Evolutionary conservation across 1,140 invertebrate genomes (phyloP).

Genomic region (Micrasema minimum): DNA sequence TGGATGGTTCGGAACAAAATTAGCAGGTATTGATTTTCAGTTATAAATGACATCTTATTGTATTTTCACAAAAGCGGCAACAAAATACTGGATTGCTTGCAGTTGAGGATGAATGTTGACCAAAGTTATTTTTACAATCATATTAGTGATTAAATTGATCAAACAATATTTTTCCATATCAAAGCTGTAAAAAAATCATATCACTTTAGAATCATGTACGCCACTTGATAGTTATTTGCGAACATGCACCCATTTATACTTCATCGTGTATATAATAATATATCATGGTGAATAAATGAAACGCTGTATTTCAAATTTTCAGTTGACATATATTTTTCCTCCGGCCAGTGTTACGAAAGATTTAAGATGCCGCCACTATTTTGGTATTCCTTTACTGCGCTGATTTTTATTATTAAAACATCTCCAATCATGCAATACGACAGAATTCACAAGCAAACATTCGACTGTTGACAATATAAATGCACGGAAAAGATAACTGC

Average conservation of each 20-base stretch:
- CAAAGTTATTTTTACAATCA: slow-evolving; percentile 35
- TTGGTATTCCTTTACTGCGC: too few relatives aligned
- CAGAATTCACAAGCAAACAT: slow-evolving; percentile 18
- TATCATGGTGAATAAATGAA: neutral
- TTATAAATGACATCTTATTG: slow-evolving; percentile 27
- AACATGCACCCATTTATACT: slow-evolving; percentile 28
- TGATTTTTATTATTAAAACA: too few relatives aligned
- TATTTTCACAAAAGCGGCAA: slow-evolving; percentile 36
- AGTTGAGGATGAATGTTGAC: slow-evolving; percentile 52
- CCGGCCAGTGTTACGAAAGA: too few relatives aligned
- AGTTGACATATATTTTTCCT: too few relatives aligned
- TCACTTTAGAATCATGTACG: slow-evolving; percentile 4
- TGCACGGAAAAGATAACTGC: neutral
- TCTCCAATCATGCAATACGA: slow-evolving; percentile 35
- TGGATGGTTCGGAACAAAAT: slow-evolving; percentile 4
- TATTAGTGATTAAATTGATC: neutral
- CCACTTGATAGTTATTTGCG: slow-evolving; percentile 14
- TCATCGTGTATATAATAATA: neutral
- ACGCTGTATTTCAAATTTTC: too few relatives aligned
- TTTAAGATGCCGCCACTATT: too few relatives aligned
- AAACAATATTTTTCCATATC: neutral
- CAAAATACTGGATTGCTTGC: slow-evolving; percentile 35
- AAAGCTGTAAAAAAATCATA: slow-evolving; percentile 17
- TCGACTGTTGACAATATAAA: slow-evolving; percentile 14
- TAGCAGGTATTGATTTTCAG: slow-evolving; percentile 19